Base-by-base conservation (phyloP, 2,888 invertebrate species). In the Flabesymbios commensalis region DNA sequence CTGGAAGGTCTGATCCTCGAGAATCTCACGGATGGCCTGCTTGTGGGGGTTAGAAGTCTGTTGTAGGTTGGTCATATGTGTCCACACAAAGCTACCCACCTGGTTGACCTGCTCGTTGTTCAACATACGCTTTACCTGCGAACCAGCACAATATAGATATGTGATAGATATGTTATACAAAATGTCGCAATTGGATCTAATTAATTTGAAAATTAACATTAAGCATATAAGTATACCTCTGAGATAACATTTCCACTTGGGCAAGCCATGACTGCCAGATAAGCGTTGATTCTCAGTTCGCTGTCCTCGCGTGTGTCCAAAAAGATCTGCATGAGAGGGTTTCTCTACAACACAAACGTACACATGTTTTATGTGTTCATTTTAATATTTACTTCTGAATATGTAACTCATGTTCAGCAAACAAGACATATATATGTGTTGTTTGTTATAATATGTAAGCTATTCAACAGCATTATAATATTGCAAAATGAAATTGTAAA, bases 81-180 rank as follows among this genome's bases (percentile, higher is more conserved):
- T 93, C 94, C 94, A 96, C 2, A 97, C 92, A 83, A 93, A 97
- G 3, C 95, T 93, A 14, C 93, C 94, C 32, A 95, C 94, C 59
- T 70, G 70, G 67, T 79, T 78, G 39, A 73, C 71, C 54, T 75
- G 64, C 63, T 79, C 80, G 2, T 57, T 66, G 53, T 71, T 66
- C 36, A 78, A 69, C 36, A 57, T 19, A 19, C 29, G 22, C 39
- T 33, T 45, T 17, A 70, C 43, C n/a, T 17, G n/a, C 39, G 39
- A n/a, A n/a, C n/a, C n/a, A n/a, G n/a, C n/a, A n/a, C n/a, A n/a
- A n/a, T n/a, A n/a, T n/a, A n/a, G n/a, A n/a, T n/a, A n/a, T n/a
- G n/a, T n/a, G n/a, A n/a, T n/a, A n/a, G n/a, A n/a, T n/a, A n/a
- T n/a, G n/a, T n/a, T n/a, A n/a, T n/a, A n/a, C n/a, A n/a, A n/a